Evolutionary conservation across 2,888 invertebrate species (phyloP), one percentile per base, ranked within the genome.

Genomic region (Myathropa florea): DNA sequence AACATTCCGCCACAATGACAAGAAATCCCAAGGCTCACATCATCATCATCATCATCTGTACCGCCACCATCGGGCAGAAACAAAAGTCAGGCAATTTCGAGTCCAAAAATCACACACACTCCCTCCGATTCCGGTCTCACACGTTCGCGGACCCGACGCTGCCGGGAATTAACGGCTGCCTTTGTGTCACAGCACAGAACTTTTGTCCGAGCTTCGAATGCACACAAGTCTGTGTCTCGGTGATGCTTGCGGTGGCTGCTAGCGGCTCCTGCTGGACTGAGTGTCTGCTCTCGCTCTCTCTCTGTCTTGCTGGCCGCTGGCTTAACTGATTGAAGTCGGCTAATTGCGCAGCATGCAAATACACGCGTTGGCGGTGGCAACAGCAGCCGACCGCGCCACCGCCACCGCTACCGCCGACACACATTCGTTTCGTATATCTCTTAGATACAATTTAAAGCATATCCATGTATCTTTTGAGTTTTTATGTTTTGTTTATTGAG

Each of bases 371-470:
- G 82, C 78, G 82, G 77, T 24, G 61, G 65, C 60, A 55, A 24
- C 26, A 70, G 55, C 46, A 63, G 14, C 24, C 24, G 46, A 18
- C 36, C 26, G 24, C 53, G 26, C 76, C 23, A n/a, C 71, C 65
- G 71, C 30, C 57, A 77, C 61, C n/a, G 24, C 53, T 64, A 33
- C 76, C 23, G 21, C 71, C 65, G 71, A 53, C 57, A 77, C 61
- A 70, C 39, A 77, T 61, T 53, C 59, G 67, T 18, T 61, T 53
- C 59, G 67, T 18, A 6, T 83, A 86, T 86, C 83, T 83, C 57
- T 83, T 67, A 75, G 86, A 83, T 86, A 78, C 86, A 83, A 67
- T 79, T 86, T 83, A 83, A 86, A 86, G 82, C 78, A 75, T 82
- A 76, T 79, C 75, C 83, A 78, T 83, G 83, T 79, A 63, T 61